A percentile compares a stretch with the other conserved stretches of the same genome.
phyloP scores from a whole-genome alignment of 2,797 vertebrate species.

The Epinephelus malabaricus region DNA sequence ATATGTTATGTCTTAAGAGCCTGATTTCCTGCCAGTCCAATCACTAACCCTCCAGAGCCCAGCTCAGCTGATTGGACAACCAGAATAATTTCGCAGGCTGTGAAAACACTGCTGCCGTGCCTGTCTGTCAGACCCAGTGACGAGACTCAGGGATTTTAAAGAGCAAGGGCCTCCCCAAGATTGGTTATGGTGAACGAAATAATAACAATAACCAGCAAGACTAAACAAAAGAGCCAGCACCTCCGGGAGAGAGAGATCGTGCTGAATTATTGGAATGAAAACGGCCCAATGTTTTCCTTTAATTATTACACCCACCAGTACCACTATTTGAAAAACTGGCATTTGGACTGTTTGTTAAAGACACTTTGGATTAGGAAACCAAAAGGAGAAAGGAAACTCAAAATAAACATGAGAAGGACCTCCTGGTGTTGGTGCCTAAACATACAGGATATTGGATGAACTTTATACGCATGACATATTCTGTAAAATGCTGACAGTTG shows the following conservation, averaged over 20 bases:
- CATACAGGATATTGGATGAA: conserved; percentile 76
- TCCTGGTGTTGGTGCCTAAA: conserved; percentile 69
- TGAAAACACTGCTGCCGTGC: conserved; percentile 94
- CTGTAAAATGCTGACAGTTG: conserved; percentile 81
- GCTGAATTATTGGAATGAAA: conserved; percentile 76
- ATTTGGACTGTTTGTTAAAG: conserved; percentile 60
- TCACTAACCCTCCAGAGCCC: conserved; percentile 96
- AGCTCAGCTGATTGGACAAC: conserved; percentile 97
- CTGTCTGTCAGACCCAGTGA: conserved; percentile 89
- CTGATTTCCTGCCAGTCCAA: conserved; percentile 99
- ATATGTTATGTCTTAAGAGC: conserved; percentile 99
- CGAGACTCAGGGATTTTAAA: conserved; percentile 85
- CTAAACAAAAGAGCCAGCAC: conserved; percentile 82
- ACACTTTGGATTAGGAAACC: conserved; percentile 60
- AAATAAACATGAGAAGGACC: conserved; percentile 67
- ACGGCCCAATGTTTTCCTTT: conserved; percentile 77
- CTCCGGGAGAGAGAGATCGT: conserved; percentile 65
- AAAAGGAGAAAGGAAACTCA: conserved; percentile 51
- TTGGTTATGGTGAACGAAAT: conserved; percentile 82
- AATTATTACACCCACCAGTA: conserved; percentile 75
- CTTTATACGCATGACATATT: conserved; percentile 78
- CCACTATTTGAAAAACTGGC: conserved; percentile 49
- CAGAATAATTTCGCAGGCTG: conserved; percentile 97
- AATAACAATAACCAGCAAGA: conserved; percentile 86
- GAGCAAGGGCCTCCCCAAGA: conserved; percentile 81